Conservation (phyloP, 2,113 vertebrate genomes). For the Xyliphius kryptos region DNA sequence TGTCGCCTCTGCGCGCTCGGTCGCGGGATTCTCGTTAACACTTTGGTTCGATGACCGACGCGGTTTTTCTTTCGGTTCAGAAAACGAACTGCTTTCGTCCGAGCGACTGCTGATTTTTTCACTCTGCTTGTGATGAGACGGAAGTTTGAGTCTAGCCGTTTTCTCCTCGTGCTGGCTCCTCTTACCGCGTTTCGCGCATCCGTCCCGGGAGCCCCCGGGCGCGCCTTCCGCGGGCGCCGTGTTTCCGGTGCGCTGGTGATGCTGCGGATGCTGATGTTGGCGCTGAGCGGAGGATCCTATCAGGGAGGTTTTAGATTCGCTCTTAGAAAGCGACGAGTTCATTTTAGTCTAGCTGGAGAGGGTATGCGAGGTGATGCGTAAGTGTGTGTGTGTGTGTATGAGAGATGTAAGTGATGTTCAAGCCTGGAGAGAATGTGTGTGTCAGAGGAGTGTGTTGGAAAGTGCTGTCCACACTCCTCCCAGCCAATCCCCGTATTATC, state of each 20-base stretch:
- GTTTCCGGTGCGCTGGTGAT: slow-evolving; percentile 48
- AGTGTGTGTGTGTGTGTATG: too few relatives aligned
- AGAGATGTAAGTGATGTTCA: not conserved
- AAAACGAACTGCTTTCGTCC: slow-evolving; percentile 59
- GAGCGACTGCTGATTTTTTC: too few relatives aligned
- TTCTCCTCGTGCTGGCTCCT: slow-evolving; percentile 46
- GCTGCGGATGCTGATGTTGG: slow-evolving; percentile 33
- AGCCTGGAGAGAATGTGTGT: too few relatives aligned
- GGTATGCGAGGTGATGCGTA: not conserved
- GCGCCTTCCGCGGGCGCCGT: slow-evolving; percentile 21
- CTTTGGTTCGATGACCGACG: slow-evolving; percentile 51
- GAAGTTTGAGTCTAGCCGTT: slow-evolving; percentile 33
- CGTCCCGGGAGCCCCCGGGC: slow-evolving; percentile 38
- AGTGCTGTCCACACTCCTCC: too few relatives aligned
- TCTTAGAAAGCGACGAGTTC: slow-evolving; percentile 81
- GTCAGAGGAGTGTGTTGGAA: too few relatives aligned
- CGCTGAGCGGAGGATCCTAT: slow-evolving; percentile 51
- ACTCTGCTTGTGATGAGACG: slow-evolving; percentile 47
- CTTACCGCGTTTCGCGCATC: slow-evolving; percentile 31
- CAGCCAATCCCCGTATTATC: too few relatives aligned
- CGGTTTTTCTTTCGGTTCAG: slow-evolving; percentile 51
- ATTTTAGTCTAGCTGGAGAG: slow-evolving; percentile 54
- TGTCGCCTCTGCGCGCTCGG: slow-evolving; percentile 45
- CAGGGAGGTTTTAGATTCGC: slow-evolving; percentile 82
- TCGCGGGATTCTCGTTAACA: too few relatives aligned